Conservation (phyloP, 2,797 vertebrate species). For the Sciurus vulgaris region DNA sequence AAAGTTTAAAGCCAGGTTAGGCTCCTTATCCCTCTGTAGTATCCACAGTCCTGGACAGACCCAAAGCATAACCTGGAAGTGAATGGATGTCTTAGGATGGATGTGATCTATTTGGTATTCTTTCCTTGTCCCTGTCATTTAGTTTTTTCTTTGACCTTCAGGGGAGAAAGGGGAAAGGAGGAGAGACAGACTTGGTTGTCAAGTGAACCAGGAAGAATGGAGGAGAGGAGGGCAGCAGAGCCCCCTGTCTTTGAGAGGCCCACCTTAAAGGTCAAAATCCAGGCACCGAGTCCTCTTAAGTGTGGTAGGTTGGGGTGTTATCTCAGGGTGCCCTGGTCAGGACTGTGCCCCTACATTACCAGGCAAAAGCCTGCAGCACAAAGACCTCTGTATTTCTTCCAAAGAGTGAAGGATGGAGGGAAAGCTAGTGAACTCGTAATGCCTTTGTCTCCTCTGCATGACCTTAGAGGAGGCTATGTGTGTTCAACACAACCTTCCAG, state of each 20-base stretch:
- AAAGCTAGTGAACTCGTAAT: neutral
- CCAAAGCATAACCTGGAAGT: conserved; percentile 15
- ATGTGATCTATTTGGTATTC: neutral
- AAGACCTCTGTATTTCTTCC: neutral
- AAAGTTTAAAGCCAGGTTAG: neutral
- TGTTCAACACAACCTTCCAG: neutral
- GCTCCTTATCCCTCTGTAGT: neutral
- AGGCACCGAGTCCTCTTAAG: neutral
- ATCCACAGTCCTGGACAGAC: neutral
- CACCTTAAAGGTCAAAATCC: neutral
- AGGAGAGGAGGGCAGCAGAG: neutral
- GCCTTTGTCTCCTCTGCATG: neutral
- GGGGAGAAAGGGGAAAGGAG: neutral
- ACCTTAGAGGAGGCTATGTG: neutral
- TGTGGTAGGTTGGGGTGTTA: neutral
- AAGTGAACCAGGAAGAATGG: neutral
- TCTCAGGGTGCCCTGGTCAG: neutral
- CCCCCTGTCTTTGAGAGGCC: neutral
- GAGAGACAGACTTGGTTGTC: neutral
- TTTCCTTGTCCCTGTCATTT: neutral
- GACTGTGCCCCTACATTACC: neutral
- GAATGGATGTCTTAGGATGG: neutral
- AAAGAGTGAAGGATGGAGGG: neutral
- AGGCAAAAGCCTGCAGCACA: neutral
- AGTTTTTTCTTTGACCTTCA: conserved; percentile 5